A percentile compares a stretch with the other conserved stretches of the same genome.
phyloP scores from a whole-genome alignment of 1,140 invertebrate species.

The Globodera rostochiensis region DNA sequence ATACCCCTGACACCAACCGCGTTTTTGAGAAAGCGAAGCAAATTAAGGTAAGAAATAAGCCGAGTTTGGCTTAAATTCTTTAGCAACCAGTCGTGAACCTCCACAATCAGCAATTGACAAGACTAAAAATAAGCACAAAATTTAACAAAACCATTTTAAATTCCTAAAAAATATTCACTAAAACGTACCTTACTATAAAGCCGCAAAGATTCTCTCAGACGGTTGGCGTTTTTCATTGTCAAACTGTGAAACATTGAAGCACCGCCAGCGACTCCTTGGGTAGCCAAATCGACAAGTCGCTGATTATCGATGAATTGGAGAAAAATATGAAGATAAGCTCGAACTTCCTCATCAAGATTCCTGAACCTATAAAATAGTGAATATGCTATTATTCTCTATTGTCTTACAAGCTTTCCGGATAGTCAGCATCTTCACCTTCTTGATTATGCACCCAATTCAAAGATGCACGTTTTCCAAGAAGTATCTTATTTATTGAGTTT shows the following conservation, averaged over 20 bases:
- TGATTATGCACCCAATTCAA: slow-evolving; percentile 23
- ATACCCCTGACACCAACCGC: slow-evolving; percentile 34
- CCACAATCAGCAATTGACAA: slow-evolving; percentile 27
- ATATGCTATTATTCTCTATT: neutral
- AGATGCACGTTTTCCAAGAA: neutral
- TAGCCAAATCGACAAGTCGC: slow-evolving; percentile 36
- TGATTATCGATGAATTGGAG: slow-evolving; percentile 38
- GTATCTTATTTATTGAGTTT: slow-evolving; percentile 19
- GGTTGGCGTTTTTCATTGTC: slow-evolving; percentile 42
- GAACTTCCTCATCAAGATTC: neutral
- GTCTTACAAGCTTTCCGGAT: neutral
- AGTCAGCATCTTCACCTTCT: neutral
- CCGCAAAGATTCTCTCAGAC: slow-evolving; percentile 37
- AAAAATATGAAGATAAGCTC: slow-evolving; percentile 24
- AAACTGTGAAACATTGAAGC: slow-evolving; percentile 44
- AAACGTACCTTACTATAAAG: slow-evolving; percentile 31
- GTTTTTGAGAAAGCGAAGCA: slow-evolving; percentile 43
- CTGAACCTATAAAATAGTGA: neutral
- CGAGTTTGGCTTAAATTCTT: slow-evolving; percentile 24
- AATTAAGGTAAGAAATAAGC: slow-evolving; percentile 45
- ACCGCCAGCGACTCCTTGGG: slow-evolving; percentile 34
- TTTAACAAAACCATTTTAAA: neutral
- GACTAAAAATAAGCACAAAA: neutral
- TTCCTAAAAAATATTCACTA: neutral
- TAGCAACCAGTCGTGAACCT: slow-evolving; percentile 34